Conservation (phyloP, 1,140 invertebrate species). For the Bombus sylvicola region DNA sequence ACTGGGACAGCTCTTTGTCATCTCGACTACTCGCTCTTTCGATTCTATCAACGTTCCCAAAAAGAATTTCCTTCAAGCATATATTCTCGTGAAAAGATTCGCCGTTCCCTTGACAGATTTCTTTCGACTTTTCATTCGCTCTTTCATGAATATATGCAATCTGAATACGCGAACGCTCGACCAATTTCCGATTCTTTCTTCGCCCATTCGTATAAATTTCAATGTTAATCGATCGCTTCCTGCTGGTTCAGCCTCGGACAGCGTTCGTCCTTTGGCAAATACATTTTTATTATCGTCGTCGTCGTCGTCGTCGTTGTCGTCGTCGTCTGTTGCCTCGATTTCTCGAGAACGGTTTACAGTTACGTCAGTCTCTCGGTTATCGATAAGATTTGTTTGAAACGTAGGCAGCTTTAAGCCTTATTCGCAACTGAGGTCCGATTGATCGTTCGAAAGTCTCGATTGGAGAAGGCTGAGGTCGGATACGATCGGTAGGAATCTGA, state of each 20-base stretch:
- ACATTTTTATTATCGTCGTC: neutral
- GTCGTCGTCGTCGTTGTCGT: neutral
- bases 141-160: conserved; percentile 52
- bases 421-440: conserved; percentile 15
- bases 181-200: conserved; percentile 5
- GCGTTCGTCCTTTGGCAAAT: neutral
- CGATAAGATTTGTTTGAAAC: neutral
- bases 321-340: neutral
- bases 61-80: neutral
- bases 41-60: neutral
- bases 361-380: neutral
- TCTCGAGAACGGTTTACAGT: neutral
- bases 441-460: conserved; percentile 18
- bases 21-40: conserved; percentile 48
- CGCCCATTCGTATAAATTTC: conserved; percentile 56
- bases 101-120: conserved; percentile 22
- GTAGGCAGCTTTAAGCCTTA: neutral
- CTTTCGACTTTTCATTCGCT: conserved; percentile 53
- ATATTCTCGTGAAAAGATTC: neutral
- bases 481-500: conserved; percentile 62
- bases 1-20: conserved; percentile 55
- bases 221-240: neutral
- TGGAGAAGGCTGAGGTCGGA: conserved; percentile 32
- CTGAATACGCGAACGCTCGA: conserved; percentile 24
- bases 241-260: neutral